Conservation (phyloP, 2,888 invertebrate genomes). For the Apantesis nais region DNA sequence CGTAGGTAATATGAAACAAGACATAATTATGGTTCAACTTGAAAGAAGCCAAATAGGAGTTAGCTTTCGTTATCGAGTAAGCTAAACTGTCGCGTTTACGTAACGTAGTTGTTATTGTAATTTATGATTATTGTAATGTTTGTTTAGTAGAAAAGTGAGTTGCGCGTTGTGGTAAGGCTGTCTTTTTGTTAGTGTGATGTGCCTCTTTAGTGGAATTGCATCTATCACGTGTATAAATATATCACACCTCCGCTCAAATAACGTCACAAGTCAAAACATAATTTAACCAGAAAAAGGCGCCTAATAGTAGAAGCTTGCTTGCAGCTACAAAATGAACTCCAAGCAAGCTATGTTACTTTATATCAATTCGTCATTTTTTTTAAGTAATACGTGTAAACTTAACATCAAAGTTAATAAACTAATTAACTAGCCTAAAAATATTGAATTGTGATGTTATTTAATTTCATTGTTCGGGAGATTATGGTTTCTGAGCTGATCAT, state of each 20-base stretch:
- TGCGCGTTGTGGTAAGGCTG: slow-evolving; percentile 62
- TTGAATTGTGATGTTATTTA: background rate
- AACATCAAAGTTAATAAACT: no score
- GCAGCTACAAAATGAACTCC: background rate
- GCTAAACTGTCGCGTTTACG: slow-evolving; percentile 58
- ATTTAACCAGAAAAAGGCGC: background rate
- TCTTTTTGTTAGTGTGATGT: slow-evolving; percentile 74
- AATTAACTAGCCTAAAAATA: no score
- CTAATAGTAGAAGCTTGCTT: background rate
- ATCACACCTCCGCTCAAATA: background rate
- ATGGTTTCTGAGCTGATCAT: background rate
- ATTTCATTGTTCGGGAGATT: no score
- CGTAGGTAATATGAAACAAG: slow-evolving; percentile 70
- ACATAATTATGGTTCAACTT: slow-evolving; percentile 85
- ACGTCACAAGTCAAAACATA: background rate
- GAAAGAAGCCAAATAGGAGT: slow-evolving; percentile 84
- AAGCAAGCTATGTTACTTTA: background rate
- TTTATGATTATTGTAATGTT: slow-evolving; percentile 47
- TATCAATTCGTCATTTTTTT: no score
- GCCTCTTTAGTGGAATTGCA: slow-evolving; percentile 72
- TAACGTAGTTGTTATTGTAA: slow-evolving; percentile 44
- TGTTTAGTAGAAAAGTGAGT: slow-evolving; percentile 40
- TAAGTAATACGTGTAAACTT: no score
- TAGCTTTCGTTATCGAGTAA: slow-evolving; percentile 70
- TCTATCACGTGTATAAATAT: slow-evolving; percentile 37